Conservation (phyloP, 2,888 invertebrate genomes). For the Parnassius mnemosyne region DNA sequence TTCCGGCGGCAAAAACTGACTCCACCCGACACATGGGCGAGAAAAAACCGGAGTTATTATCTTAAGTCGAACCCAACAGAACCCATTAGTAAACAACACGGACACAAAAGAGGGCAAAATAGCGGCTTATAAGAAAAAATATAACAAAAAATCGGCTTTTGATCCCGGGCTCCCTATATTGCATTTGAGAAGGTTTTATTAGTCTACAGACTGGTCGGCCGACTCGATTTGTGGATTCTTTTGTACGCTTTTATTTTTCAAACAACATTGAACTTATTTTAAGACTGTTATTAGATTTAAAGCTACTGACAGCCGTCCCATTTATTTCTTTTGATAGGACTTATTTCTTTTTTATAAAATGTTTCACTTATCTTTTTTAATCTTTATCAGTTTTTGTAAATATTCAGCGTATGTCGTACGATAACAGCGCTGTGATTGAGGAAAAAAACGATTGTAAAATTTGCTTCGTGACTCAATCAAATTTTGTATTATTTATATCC, state of each 20-base stretch:
- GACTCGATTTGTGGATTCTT: conserved; percentile 47
- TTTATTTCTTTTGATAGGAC: conserved; percentile 8
- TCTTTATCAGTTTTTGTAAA: background rate
- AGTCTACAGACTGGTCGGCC: conserved; percentile 64
- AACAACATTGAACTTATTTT: conserved; percentile 26
- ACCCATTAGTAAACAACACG: conserved; percentile 80
- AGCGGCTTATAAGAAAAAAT: conserved; percentile 70
- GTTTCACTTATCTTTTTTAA: background rate
- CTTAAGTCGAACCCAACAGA: conserved; percentile 80
- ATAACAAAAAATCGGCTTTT: conserved; percentile 77
- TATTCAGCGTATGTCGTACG: background rate
- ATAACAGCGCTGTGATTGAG: too few species aligned
- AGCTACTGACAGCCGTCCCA: conserved; percentile 18
- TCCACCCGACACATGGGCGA: conserved; percentile 69
- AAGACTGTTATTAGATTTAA: conserved; percentile 25
- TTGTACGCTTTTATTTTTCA: conserved; percentile 36
- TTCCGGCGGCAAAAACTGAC: conserved; percentile 74
- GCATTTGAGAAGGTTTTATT: conserved; percentile 74
- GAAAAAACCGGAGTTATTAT: conserved; percentile 78
- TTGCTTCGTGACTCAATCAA: too few species aligned
- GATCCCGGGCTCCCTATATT: conserved; percentile 70
- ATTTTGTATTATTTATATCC: too few species aligned
- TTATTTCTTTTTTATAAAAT: background rate
- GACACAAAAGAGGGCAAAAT: conserved; percentile 77
- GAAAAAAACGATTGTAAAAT: too few species aligned